Base-by-base conservation (phyloP, 2,113 vertebrate species). In the Porphyrio hochstetteri region DNA sequence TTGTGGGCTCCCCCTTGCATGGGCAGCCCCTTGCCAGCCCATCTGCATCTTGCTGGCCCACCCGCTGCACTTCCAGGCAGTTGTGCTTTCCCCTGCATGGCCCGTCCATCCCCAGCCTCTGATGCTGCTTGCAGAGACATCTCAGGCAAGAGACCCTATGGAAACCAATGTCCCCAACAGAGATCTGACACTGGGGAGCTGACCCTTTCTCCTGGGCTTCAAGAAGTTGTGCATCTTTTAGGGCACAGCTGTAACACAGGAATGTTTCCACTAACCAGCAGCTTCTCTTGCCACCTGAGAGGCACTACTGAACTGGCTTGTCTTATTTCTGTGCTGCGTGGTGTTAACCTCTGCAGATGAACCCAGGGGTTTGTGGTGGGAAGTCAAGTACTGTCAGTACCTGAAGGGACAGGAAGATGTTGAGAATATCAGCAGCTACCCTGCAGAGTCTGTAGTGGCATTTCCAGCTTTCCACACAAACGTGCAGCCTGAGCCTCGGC, bases 91-190 rank as follows among this genome's bases (percentile, higher is more conserved):
- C 56, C 44, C 67, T 13, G 3, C 7, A 5, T 4, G 10, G 7
- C 15, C 27, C 1, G 0, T 81, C 36, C n/a, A 84, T 42, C 16
- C 38, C 29, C 27, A 17, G 8, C 5, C 31, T 60, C 61, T 50
- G 50, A 35, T 0, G 0, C 70, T 56, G 8, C 11, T 23, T n/a
- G 13, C 40, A 59, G 46, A 0, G 3, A 46, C 7, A 8, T 27
- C 38, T 46, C 61, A 27, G 17, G 27, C 11, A 13, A 50, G 13
- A 44, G 16, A 24, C 27, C 4, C 8, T 21, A 5, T 2, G 10
- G 35, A 63, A 40, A 46, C 2, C 13, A 36, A 13, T 2, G 13
- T 52, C 16, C 21, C 13, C 9, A 7, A 12, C 28, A 23, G 24
- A 57, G 5, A 20, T 59, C 44, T 69, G 65, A 48, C 23, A 16